Evolutionary conservation across 2,888 invertebrate species (phyloP), one percentile per base, ranked within the genome.

Genomic region (Hyposoter dolosus): DNA sequence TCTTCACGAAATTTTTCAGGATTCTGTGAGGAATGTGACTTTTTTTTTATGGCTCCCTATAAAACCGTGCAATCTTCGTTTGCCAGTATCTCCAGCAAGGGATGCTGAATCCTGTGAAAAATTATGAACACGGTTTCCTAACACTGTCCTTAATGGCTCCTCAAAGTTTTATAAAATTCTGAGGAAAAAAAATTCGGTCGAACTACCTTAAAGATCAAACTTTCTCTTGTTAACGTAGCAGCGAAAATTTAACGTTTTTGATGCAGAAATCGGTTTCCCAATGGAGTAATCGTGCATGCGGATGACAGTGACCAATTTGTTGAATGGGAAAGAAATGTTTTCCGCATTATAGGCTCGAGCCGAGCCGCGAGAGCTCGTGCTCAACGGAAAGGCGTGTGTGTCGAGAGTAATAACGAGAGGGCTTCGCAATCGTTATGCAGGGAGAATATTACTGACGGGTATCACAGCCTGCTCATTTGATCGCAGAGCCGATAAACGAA

Each of bases 401-500:
- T 43, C 45, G 43, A 43, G 40, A 35, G 53, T 40, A 43, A n/a
- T 23, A 80, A 47, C 53, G 45, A 63, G 53, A 35, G 40, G 35
- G 23, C 23, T 74, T 53, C 72, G 50, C 17, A 35, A 63, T 71
- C 40, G 63, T 71, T 32, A 66, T 23, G 35, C 23, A 63, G 32
- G 53, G 47, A 47, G 72, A 65, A 78, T 75, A 65, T 71, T 63
- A 63, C 28, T 50, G 69, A 15, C 50, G 28, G 23, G 50, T 56
- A 71, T 47, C 45, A 72, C 56, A 60, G 45, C 35, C 35, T 32
- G 9, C 66, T 53, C 56, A 47, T 71, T 69, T 68, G 65, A 78
- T 78, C 78, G 56, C n/a, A 45, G 43, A 43, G n/a, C 32, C 68
- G 77, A 68, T 78, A 43, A 78, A 78, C 56, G 53, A 78, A 68